Evolutionary conservation across 2,797 vertebrate species (phyloP), one percentile per base, ranked within the genome.

Genomic region (Hemibagrus guttatus): DNA sequence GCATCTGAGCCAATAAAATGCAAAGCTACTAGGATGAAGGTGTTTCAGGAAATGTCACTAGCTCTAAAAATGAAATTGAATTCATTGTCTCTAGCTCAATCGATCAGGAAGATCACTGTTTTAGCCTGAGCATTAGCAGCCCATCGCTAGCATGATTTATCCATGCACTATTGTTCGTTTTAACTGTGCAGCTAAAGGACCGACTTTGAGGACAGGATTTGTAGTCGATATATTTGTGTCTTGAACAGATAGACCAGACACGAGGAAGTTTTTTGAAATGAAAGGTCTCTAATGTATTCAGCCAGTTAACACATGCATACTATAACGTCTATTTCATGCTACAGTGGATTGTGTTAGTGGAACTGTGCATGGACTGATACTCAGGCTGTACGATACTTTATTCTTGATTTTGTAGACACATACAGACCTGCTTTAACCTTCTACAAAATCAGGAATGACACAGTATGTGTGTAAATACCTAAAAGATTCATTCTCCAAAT

Each of bases 401-500:
- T 81, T 81, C 59, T 19, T 68, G 56, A 84, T 89, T 61, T 49
- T 74, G 76, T 71, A 19, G 42, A 64, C n/a, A 68, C 54, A 61
- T 63, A 83, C 59, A 4, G 19, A 49, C 78, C 78, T 82, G n/a
- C 8, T 35, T 81, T 64, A 7, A 4, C 21, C 14, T 66, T 59
- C 56, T 61, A 74, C 83, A 84, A 42, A 61, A 72, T 58, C 69
- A 52, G 46, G 35, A 68, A 68, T 66, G 3, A 12, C 46, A 66
- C 61, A 82, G 80, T 68, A 82, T 52, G 52, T 84, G 64, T 84
- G 69, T 49, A 89, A 89, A 84, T 86, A 86, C 63, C 63, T 84
- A 26, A 87, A 90, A 88, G 69, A 85, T 64, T 54, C 46, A 61
- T 87, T 87, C 75, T 78, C 46, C 56, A 78, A 76, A 56, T 42